Evolutionary conservation across 2,888 invertebrate species (phyloP).

Genomic region (Molanna angustata): DNA sequence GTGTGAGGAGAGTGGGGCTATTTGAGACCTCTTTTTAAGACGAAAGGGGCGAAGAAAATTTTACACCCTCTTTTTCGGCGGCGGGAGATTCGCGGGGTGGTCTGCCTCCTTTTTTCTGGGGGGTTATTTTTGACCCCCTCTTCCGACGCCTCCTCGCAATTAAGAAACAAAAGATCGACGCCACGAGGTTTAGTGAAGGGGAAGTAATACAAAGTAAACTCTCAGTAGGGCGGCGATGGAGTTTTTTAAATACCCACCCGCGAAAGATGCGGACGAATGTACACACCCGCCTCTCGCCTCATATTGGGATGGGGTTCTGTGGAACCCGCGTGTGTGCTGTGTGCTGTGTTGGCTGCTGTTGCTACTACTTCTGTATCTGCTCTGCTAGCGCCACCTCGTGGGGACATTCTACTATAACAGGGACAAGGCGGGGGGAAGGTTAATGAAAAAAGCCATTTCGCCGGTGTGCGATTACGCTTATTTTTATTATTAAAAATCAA

Average conservation of each 20-base stretch:
- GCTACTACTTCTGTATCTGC: background rate
- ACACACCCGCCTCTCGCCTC: slow-evolving; percentile 1
- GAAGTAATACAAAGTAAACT: slow-evolving; percentile 34
- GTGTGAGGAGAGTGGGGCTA: slow-evolving; percentile 20
- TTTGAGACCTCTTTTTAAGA: slow-evolving; percentile 32
- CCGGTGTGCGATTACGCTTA: slow-evolving; percentile 24
- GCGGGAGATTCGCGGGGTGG: slow-evolving; percentile 22
- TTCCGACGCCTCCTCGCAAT: slow-evolving; percentile 32
- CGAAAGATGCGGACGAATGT: slow-evolving; percentile 33
- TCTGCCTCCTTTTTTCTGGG: slow-evolving; percentile 16
- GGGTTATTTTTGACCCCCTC: slow-evolving; percentile 27
- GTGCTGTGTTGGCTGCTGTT: background rate
- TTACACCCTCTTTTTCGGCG: slow-evolving; percentile 30
- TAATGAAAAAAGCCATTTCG: slow-evolving; percentile 33
- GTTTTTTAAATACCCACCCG: slow-evolving; percentile 33
- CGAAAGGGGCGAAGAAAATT: slow-evolving; percentile 25
- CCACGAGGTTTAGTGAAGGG: slow-evolving; percentile 34
- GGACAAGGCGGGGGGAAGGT: slow-evolving; percentile 23
- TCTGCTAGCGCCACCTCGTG: background rate
- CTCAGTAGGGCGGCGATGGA: slow-evolving; percentile 31
- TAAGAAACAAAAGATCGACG: slow-evolving; percentile 34
- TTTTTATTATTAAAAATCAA: slow-evolving; percentile 24
- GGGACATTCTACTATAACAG: slow-evolving; percentile 23
- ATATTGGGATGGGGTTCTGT: background rate
- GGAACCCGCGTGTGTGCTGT: background rate